Conservation (phyloP, 2,888 invertebrate genomes). For the Pasiphila rectangulata region DNA sequence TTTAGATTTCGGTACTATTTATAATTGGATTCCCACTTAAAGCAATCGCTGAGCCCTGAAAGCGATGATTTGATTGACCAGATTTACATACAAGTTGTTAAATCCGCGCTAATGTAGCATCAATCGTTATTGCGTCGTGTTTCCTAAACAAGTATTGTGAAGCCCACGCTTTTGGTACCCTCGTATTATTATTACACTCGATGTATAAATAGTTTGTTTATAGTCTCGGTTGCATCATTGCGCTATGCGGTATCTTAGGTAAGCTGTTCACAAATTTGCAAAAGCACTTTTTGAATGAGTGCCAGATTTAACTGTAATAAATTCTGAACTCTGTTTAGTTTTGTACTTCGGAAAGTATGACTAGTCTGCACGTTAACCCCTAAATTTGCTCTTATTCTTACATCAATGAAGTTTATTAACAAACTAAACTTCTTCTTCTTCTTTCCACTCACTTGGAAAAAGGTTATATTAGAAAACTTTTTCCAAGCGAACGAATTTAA, state of each 20-base stretch:
- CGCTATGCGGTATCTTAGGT: constrained; percentile 21
- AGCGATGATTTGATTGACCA: constrained; percentile 21
- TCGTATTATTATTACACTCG: constrained; percentile 7
- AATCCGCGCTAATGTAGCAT: constrained; percentile 22
- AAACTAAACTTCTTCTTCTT: no score
- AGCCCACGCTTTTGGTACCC: constrained; percentile 11
- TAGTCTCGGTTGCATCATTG: constrained; percentile 15
- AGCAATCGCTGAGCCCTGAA: constrained; percentile 30
- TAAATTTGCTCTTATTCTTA: neutral
- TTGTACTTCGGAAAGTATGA: neutral
- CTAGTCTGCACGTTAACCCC: constrained; percentile 4
- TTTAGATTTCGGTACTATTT: constrained; percentile 17
- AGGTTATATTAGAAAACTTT: neutral
- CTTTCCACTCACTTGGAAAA: no score
- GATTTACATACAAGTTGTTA: constrained; percentile 13
- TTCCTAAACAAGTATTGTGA: constrained; percentile 22
- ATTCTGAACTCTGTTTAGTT: neutral
- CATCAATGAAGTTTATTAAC: no score
- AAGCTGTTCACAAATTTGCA: constrained; percentile 14
- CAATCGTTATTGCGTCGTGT: constrained; percentile 17
- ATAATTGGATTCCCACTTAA: constrained; percentile 26
- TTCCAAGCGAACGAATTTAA: neutral
- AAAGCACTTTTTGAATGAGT: constrained; percentile 15
- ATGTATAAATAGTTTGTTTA: constrained; percentile 9
- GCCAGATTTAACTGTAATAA: constrained; percentile 14